Evolutionary conservation across 2,888 invertebrate genomes (phyloP).

Genomic region (Drosophila cracens): DNA sequence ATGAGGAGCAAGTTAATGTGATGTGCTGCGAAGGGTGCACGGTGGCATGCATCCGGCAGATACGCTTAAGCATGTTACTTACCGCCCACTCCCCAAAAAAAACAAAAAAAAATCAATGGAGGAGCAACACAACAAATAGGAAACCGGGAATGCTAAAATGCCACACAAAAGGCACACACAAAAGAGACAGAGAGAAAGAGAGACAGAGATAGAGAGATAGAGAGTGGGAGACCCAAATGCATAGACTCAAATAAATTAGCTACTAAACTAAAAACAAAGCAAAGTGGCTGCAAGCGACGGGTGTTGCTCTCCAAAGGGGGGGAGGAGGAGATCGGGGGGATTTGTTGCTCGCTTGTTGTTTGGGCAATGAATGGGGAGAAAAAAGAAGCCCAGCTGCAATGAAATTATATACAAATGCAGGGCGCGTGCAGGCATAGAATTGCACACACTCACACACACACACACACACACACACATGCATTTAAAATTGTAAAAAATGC

Average conservation of each 20-base stretch:
- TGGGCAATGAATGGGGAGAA: conserved; percentile 28
- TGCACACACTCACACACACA: conserved; percentile 9
- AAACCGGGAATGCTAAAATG: conserved; percentile 44
- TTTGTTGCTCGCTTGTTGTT: conserved; percentile 13
- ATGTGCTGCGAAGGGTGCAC: conserved; percentile 18
- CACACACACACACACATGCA: conserved; percentile 10
- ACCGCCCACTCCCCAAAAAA: not conserved
- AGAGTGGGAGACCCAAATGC: conserved; percentile 60
- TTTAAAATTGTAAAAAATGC: conserved; percentile 29
- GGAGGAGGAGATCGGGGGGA: not conserved
- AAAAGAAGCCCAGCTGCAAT: conserved; percentile 39
- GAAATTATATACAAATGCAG: conserved; percentile 67
- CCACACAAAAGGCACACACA: conserved; percentile 53
- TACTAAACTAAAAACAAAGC: conserved; percentile 70
- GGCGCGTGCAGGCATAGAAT: conserved; percentile 58
- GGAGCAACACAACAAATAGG: conserved; percentile 1
- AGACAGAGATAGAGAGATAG: not conserved
- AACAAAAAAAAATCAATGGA: conserved; percentile 2
- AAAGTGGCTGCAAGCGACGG: conserved; percentile 32
- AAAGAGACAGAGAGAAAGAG: conserved; percentile 6
- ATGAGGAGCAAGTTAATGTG: conserved; percentile 37
- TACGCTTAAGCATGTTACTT: conserved; percentile 48
- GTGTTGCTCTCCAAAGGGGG: conserved; percentile 1
- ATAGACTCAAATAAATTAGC: conserved; percentile 78
- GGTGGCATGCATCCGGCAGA: conserved; percentile 53